Percentiles rank a stretch among this genome's conserved stretches.
These are phyloP conservation scores for Pitta sordida DNA, from an alignment of 2,113 vertebrate species.

Conservation along the genomic window DNA sequence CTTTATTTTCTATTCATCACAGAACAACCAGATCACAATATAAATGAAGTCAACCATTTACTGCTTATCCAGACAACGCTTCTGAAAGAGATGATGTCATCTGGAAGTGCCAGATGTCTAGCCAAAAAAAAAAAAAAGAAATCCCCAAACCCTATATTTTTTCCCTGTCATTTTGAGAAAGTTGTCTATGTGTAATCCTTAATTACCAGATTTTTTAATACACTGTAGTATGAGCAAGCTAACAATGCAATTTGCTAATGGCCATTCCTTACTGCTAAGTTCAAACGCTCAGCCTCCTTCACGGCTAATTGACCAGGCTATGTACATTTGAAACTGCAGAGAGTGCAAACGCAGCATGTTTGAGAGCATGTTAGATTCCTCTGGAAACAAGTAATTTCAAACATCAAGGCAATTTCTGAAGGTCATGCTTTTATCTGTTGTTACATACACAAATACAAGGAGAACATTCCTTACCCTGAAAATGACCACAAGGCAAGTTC, in stretches of 20 bases:
- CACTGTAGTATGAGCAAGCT: not conserved
- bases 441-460: not conserved
- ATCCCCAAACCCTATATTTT: not conserved
- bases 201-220: not conserved
- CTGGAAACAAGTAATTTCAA: slow-evolving; percentile 41
- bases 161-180: not conserved
- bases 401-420: slow-evolving; percentile 8
- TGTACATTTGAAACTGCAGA: not conserved
- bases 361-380: not conserved
- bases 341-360: slow-evolving; percentile 1
- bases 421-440: not conserved
- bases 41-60: not conserved
- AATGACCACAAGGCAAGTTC: not conserved
- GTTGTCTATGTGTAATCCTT: not conserved
- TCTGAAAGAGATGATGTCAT: not conserved
- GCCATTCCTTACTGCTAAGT: not conserved
- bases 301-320: not conserved
- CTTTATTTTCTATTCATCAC: not conserved
- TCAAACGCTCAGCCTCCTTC: not conserved
- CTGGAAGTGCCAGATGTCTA: not conserved
- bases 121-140: not conserved
- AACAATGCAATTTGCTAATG: not conserved
- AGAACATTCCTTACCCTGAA: not conserved
- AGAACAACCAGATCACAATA: not conserved
- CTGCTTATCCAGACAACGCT: not conserved